Evolutionary conservation across 2,113 vertebrate genomes (phyloP).

Genomic region (Columba livia): DNA sequence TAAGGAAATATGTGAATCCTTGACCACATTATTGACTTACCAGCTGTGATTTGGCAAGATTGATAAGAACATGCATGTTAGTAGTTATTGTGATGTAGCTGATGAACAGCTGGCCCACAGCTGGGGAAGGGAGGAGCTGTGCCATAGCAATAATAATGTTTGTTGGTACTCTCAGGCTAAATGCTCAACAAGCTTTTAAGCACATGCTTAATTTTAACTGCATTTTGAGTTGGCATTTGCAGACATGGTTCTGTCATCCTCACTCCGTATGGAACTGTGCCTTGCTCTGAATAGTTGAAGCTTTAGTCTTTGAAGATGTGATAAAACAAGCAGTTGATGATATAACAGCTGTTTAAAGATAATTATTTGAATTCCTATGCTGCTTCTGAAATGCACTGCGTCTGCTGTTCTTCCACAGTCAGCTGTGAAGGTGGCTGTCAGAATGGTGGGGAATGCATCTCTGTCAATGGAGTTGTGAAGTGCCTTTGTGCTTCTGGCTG

Average conservation of each 20-base stretch:
- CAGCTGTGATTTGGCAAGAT: neutral
- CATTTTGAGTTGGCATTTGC: neutral
- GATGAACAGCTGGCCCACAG: neutral
- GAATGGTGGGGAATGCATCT: constrained; percentile 84
- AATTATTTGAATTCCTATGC: neutral
- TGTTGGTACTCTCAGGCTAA: neutral
- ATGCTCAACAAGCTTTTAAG: neutral
- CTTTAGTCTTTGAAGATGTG: neutral
- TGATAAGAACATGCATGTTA: neutral
- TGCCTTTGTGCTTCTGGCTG: constrained; percentile 86
- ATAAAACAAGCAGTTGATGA: neutral
- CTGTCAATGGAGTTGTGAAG: constrained; percentile 80
- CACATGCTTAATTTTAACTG: neutral
- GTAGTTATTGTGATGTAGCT: neutral
- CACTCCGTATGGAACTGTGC: neutral
- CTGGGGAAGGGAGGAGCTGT: neutral
- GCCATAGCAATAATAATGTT: neutral
- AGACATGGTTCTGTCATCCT: neutral
- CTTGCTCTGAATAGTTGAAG: neutral
- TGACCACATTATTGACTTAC: neutral
- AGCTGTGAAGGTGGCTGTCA: constrained; percentile 85
- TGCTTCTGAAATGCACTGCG: neutral
- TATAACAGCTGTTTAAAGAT: neutral
- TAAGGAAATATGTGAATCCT: neutral
- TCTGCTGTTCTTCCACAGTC: constrained; percentile 67